Percentiles rank a stretch among this genome's conserved stretches.
phyloP scores from a whole-genome alignment of 2,888 invertebrate genomes.

The Gerris lacustris region DNA sequence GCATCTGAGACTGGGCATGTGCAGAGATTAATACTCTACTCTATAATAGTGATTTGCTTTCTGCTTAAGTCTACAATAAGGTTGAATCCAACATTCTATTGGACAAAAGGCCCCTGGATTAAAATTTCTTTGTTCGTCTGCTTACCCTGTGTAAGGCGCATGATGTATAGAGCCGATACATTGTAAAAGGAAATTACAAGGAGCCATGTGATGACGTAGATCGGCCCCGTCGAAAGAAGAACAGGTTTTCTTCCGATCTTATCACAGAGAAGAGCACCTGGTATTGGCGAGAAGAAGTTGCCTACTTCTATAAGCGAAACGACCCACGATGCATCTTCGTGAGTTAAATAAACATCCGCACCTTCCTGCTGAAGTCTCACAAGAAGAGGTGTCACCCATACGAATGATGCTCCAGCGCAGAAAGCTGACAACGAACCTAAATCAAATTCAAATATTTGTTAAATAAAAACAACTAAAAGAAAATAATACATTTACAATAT shows the following conservation, averaged over 20 bases:
- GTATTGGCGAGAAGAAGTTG: conserved; percentile 29
- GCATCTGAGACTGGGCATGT: no score
- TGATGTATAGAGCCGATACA: conserved; percentile 25
- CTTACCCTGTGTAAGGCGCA: conserved; percentile 27
- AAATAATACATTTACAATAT: no score
- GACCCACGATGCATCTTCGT: conserved; percentile 29
- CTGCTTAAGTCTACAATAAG: no score
- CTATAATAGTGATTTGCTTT: no score
- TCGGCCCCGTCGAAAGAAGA: conserved; percentile 23
- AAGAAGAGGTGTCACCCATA: conserved; percentile 11
- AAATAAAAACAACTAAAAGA: neutral
- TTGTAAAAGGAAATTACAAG: conserved; percentile 20
- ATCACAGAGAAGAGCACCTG: conserved; percentile 28
- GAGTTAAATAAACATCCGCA: conserved; percentile 23
- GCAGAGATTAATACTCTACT: no score
- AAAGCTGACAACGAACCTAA: conserved; percentile 9
- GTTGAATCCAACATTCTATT: neutral
- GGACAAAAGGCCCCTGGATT: neutral
- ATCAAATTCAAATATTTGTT: neutral
- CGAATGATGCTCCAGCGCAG: conserved; percentile 9
- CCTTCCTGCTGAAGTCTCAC: conserved; percentile 16
- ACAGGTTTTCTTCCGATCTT: conserved; percentile 25
- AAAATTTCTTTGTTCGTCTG: neutral
- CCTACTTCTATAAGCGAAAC: conserved; percentile 30
- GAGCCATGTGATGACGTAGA: conserved; percentile 26